Percentiles rank a stretch among this genome's conserved stretches.
Conservation (phyloP, 2,113 vertebrate species). For the Misgurnus mizolepis region DNA sequence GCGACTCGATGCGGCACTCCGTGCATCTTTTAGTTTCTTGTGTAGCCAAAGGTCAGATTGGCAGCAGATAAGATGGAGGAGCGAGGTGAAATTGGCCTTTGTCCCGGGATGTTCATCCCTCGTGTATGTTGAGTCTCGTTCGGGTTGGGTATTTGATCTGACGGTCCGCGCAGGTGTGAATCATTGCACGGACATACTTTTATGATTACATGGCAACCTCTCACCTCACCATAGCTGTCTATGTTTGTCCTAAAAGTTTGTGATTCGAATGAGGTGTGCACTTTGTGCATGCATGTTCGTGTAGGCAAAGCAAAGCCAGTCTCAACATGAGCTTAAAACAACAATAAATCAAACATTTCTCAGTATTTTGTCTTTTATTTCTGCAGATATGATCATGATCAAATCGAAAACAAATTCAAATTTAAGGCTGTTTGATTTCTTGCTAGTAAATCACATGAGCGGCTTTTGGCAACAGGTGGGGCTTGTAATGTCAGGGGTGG, state of each 20-base stretch:
- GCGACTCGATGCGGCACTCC: slow-evolving; percentile 55
- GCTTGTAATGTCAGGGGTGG: slow-evolving; percentile 13
- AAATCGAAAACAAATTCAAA: neutral
- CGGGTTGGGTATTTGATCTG: slow-evolving; percentile 41
- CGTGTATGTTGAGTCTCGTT: slow-evolving; percentile 58
- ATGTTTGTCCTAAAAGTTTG: slow-evolving; percentile 58
- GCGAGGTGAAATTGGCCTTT: slow-evolving; percentile 59
- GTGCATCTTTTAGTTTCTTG: slow-evolving; percentile 61
- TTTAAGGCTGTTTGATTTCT: neutral
- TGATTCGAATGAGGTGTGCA: slow-evolving; percentile 53
- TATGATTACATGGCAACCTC: slow-evolving; percentile 58
- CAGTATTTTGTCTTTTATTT: neutral
- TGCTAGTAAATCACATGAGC: neutral
- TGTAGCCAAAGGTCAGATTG: slow-evolving; percentile 66
- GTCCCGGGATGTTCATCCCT: slow-evolving; percentile 60
- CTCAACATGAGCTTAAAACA: neutral
- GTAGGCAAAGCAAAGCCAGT: neutral
- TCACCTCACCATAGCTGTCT: slow-evolving; percentile 38
- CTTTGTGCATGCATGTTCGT: neutral
- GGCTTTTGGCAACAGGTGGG: slow-evolving; percentile 15
- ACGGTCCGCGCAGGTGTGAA: slow-evolving; percentile 42
- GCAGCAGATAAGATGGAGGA: slow-evolving; percentile 62
- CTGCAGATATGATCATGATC: neutral
- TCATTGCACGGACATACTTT: slow-evolving; percentile 52
- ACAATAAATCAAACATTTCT: too few species aligned